Conservation (phyloP, 2,113 vertebrate genomes). For the Brienomyrus brachyistius region DNA sequence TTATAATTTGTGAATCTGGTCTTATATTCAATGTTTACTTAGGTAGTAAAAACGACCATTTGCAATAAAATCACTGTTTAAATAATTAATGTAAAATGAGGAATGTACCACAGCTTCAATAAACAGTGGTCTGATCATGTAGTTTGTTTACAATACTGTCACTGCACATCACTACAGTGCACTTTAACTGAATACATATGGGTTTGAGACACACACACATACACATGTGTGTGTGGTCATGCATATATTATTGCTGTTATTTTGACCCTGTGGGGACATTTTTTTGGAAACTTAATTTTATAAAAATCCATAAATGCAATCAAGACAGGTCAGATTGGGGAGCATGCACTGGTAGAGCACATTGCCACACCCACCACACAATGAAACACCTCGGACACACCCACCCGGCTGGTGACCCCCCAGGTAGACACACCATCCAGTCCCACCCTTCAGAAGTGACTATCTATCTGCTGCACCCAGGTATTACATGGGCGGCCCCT, state of each 20-base stretch:
- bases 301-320: neutral
- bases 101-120: neutral
- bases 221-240: neutral
- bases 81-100: neutral
- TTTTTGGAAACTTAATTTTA: neutral
- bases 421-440: neutral
- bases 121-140: neutral
- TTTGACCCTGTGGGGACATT: neutral
- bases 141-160: neutral
- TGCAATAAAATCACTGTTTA: neutral
- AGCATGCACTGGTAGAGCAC: neutral
- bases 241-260: neutral
- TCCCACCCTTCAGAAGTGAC: neutral
- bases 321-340: neutral
- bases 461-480: neutral
- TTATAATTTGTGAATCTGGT: neutral
- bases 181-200: neutral
- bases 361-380: too few species aligned
- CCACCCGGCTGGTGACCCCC: neutral
- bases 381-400: neutral
- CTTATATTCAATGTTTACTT: neutral
- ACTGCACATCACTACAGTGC: neutral
- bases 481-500: neutral
- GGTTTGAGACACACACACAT: too few species aligned
- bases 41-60: neutral